Evolutionary conservation across 1,140 invertebrate species (phyloP).

Genomic region (Linepithema humile): DNA sequence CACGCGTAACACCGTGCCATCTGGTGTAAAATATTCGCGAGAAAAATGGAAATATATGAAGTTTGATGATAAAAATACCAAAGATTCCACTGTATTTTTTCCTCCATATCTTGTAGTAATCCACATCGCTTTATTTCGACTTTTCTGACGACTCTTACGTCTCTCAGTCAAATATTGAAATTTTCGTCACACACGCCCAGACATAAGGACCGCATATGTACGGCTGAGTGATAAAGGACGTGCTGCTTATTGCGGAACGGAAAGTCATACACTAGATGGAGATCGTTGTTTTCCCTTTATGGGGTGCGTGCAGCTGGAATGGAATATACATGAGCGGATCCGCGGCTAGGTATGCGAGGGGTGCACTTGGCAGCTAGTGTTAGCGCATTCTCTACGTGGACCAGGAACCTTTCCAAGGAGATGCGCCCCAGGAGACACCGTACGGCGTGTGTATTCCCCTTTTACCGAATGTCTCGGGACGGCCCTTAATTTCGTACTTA

Average conservation of each 20-base stretch:
- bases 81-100: constrained; percentile 6
- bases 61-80: constrained; percentile 29
- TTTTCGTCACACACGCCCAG: constrained; percentile 68
- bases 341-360: constrained; percentile 42
- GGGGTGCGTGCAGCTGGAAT: constrained; percentile 73
- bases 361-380: constrained; percentile 45
- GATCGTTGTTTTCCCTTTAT: constrained; percentile 76
- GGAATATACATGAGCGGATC: constrained; percentile 78
- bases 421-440: constrained; percentile 71
- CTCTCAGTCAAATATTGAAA: constrained; percentile 75
- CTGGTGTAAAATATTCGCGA: not conserved
- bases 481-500: constrained; percentile 76
- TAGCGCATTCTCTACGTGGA: constrained; percentile 52
- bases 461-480: constrained; percentile 65
- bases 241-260: constrained; percentile 69
- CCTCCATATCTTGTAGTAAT: not conserved
- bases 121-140: constrained; percentile 29
- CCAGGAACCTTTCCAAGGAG: constrained; percentile 63
- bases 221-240: constrained; percentile 53
- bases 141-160: not conserved
- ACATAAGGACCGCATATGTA: constrained; percentile 23
- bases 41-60: constrained; percentile 9
- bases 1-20: not conserved
- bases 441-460: constrained; percentile 16
- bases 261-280: constrained; percentile 62